Conservation (phyloP, 2,888 invertebrate species). For the Carabus problematicus region DNA sequence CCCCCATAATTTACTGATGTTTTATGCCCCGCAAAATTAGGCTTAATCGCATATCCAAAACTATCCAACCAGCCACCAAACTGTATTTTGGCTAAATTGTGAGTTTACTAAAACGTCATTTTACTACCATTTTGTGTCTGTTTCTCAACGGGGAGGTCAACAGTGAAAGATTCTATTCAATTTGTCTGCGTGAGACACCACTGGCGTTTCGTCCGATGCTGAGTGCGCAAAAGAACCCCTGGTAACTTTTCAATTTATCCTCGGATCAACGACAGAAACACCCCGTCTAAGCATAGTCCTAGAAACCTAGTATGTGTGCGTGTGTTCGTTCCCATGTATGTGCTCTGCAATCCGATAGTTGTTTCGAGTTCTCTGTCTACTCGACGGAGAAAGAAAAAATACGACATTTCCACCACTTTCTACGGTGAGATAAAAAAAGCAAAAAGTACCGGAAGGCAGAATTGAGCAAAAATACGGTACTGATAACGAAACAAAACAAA, state of each 20-base stretch:
- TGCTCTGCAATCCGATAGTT: background rate
- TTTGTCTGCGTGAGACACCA: background rate
- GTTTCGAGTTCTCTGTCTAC: background rate
- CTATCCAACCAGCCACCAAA: no score
- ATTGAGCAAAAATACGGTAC: no score
- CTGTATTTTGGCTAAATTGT: no score
- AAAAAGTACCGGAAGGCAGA: no score
- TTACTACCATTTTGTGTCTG: background rate
- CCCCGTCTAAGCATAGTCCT: background rate
- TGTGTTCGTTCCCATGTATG: background rate
- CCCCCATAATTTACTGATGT: no score
- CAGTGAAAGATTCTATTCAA: background rate
- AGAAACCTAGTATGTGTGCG: no score
- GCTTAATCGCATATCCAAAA: no score
- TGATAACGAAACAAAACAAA: no score
- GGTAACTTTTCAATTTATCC: constrained; percentile 13
- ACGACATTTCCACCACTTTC: no score
- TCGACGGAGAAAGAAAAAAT: background rate
- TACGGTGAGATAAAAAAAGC: no score
- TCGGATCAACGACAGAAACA: background rate
- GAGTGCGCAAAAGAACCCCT: constrained; percentile 3
- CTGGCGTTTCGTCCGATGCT: background rate
- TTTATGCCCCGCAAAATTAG: no score
- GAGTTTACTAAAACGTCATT: no score
- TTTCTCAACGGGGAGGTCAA: background rate